These are phyloP conservation scores for Sceloporus tristichus DNA, from an alignment of 2,113 vertebrate species.

Conservation along the genomic window DNA sequence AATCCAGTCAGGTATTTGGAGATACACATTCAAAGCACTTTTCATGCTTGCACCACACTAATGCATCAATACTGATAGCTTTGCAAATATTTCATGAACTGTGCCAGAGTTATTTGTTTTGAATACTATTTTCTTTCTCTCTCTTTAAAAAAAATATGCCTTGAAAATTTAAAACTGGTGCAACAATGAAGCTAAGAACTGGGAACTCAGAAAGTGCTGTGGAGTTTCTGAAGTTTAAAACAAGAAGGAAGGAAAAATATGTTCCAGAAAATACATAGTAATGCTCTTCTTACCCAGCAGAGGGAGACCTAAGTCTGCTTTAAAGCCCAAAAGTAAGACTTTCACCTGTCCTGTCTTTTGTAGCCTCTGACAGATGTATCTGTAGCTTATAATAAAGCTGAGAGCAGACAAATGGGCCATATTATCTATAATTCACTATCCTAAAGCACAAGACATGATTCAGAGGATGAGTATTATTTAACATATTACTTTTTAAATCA, in stretches of 20 bases:
- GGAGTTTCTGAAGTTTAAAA: background rate
- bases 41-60: background rate
- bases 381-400: background rate
- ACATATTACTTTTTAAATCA: background rate
- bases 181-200: constrained; percentile 11
- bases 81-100: background rate
- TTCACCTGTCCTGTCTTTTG: rapidly evolving
- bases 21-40: background rate
- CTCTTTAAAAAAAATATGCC: background rate
- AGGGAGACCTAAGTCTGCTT: constrained; percentile 50
- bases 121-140: too few relatives aligned
- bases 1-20: background rate
- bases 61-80: background rate
- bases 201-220: background rate
- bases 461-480: constrained; percentile 29
- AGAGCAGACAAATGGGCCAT: background rate
- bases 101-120: background rate
- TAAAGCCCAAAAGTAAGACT: constrained; percentile 27
- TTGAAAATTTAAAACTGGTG: background rate
- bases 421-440: background rate
- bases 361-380: background rate
- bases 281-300: constrained; percentile 49
- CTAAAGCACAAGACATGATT: constrained; percentile 25
- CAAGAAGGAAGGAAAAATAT: rapidly evolving
- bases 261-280: background rate